Percentiles rank a stretch among this genome's conserved stretches.
Conservation (phyloP, 2,797 vertebrate species). For the Podarcis lilfordi region DNA sequence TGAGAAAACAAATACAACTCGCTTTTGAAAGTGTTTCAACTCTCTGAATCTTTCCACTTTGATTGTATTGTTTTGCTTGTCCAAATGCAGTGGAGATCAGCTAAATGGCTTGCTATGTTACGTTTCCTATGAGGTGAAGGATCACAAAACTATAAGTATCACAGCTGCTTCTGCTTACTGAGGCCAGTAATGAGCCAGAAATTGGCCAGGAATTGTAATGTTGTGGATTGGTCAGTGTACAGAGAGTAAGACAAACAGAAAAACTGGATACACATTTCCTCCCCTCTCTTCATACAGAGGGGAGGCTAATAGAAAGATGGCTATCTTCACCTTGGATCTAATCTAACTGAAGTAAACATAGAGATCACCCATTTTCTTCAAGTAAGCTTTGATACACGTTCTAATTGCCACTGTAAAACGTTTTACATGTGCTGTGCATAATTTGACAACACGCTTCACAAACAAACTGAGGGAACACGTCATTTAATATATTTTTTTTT, state of each 20-base stretch:
- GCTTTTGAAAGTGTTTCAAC: conserved; percentile 53
- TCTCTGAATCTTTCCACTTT: neutral
- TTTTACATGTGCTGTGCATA: conserved; percentile 51
- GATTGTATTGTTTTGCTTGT: neutral
- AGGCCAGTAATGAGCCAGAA: conserved; percentile 45
- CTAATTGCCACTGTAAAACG: conserved; percentile 57
- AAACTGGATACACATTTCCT: conserved; percentile 9
- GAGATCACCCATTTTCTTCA: conserved; percentile 30
- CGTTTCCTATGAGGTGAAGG: conserved; percentile 49
- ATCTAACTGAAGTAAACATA: conserved; percentile 45
- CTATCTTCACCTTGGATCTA: conserved; percentile 10
- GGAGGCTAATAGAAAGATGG: neutral
- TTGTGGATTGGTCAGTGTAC: conserved; percentile 46
- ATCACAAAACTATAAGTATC: conserved; percentile 43
- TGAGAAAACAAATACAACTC: conserved; percentile 65
- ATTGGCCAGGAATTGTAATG: conserved; percentile 53
- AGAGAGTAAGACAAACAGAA: conserved; percentile 31
- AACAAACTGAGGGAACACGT: neutral
- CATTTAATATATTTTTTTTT: too few species aligned
- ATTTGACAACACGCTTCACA: conserved; percentile 54
- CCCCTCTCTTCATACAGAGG: neutral
- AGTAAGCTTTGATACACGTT: conserved; percentile 60
- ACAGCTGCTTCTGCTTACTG: conserved; percentile 50
- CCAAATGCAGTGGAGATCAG: accelerated
- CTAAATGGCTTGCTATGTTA: conserved; percentile 45